These are phyloP conservation scores for Bujurquina vittata DNA, from an alignment of 2,113 vertebrate genomes.

Conservation along the genomic window DNA sequence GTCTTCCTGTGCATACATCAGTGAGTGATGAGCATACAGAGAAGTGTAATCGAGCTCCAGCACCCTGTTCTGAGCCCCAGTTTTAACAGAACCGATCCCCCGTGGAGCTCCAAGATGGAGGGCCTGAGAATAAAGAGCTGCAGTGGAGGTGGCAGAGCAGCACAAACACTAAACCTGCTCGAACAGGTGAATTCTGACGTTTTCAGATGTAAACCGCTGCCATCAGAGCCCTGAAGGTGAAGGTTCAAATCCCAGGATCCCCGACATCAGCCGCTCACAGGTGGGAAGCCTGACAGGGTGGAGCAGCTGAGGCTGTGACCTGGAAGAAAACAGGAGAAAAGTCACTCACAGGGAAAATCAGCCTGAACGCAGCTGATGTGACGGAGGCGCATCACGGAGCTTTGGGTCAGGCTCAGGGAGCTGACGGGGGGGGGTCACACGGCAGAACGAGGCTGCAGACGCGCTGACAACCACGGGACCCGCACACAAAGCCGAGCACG, in stretches of 20 bases:
- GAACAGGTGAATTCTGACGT: conserved; percentile 25
- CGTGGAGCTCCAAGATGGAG: not conserved
- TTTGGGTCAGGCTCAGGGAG: no score
- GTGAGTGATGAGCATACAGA: conserved; percentile 44
- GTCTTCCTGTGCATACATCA: conserved; percentile 51
- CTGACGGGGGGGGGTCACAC: no score
- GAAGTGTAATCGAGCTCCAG: conserved; percentile 11
- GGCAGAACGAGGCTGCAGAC: not conserved
- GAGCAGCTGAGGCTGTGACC: conserved; percentile 38
- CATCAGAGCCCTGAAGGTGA: not conserved
- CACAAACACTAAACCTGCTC: conserved; percentile 20
- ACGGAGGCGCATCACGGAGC: not conserved
- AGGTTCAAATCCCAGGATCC: conserved; percentile 34
- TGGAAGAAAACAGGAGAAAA: conserved; percentile 46
- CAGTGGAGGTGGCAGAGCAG: not conserved
- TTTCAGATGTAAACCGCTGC: conserved; percentile 22
- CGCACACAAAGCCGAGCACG: conserved; percentile 41
- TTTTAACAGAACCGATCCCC: conserved; percentile 38
- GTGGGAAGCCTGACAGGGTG: conserved; percentile 27
- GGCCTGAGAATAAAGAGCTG: conserved; percentile 16
- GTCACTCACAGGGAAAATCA: not conserved
- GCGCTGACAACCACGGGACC: not conserved
- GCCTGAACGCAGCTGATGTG: not conserved
- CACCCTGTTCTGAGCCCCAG: conserved; percentile 15
- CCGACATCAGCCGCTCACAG: not conserved